Percentiles rank a stretch among this genome's conserved stretches.
Conservation (phyloP, 53 echinoderm and acorn worm genomes). For the Patiria pectinifera region DNA sequence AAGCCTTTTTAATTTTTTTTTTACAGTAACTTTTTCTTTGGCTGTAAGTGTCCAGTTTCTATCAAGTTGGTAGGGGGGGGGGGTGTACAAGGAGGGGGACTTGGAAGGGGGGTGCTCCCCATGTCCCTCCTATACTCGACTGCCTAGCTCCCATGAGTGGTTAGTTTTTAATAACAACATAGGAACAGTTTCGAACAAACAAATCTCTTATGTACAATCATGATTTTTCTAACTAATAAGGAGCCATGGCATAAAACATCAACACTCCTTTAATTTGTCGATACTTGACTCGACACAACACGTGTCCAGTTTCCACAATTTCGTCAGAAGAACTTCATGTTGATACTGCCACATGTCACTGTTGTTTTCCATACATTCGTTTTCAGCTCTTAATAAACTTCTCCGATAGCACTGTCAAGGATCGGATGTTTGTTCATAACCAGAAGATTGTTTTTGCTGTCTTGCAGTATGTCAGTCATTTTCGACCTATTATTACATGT, state of each 20-base stretch:
- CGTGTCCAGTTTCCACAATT: not conserved
- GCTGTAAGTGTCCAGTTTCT: not conserved
- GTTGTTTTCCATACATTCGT: not conserved
- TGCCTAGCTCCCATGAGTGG: no score
- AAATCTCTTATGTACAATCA: no score
- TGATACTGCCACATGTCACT: not conserved
- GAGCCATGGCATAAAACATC: not conserved
- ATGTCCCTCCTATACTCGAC: no score
- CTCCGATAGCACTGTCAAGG: not conserved
- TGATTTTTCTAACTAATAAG: no score
- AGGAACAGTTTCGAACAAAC: no score
- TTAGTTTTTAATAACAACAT: no score
- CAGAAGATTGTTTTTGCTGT: not conserved
- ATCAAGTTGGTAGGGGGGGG: no score
- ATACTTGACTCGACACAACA: not conserved
- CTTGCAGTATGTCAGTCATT: conserved; percentile 1
- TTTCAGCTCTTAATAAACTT: not conserved
- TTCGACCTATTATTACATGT: not conserved
- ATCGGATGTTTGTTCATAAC: not conserved
- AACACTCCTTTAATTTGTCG: not conserved
- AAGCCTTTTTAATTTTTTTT: not conserved
- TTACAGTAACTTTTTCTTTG: not conserved
- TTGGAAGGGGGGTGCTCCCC: no score
- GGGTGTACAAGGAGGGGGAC: no score
- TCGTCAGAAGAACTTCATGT: not conserved